Evolutionary conservation across 2,113 vertebrate genomes (phyloP).

Genomic region (Anas platyrhynchos): DNA sequence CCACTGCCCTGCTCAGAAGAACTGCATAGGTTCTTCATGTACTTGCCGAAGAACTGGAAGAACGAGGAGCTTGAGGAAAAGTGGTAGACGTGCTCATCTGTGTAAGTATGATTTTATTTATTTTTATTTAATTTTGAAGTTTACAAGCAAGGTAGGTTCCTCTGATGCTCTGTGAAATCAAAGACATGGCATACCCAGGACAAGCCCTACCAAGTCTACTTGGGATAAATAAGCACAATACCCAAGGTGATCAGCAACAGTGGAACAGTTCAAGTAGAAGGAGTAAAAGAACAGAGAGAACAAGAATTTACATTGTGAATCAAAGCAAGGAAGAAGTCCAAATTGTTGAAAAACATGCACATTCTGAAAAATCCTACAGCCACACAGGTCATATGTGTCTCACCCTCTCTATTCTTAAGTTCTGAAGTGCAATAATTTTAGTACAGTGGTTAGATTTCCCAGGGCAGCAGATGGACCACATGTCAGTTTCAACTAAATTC

Average conservation of each 20-base stretch:
- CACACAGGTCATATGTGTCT: not conserved
- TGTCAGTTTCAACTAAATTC: slow-evolving; percentile 15
- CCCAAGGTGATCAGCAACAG: not conserved
- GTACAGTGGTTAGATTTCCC: not conserved
- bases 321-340: not conserved
- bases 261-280: not conserved
- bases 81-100: not conserved
- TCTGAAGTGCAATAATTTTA: slow-evolving; percentile 23
- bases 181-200: not conserved
- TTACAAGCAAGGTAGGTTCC: not conserved
- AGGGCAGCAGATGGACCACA: slow-evolving; percentile 26
- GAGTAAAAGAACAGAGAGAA: not conserved
- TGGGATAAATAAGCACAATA: not conserved
- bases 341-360: not conserved
- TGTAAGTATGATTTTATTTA: not conserved
- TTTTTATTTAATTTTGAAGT: not conserved
- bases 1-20: not conserved
- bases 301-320: not conserved
- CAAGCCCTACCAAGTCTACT: not conserved
- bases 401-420: slow-evolving; percentile 13
- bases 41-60: not conserved
- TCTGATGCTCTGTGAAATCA: not conserved
- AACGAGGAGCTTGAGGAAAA: not conserved
- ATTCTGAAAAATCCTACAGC: not conserved
- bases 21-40: too few species aligned